These are phyloP conservation scores for Columba guinea DNA, from an alignment of 2,797 vertebrate genomes.

Conservation along the genomic window DNA sequence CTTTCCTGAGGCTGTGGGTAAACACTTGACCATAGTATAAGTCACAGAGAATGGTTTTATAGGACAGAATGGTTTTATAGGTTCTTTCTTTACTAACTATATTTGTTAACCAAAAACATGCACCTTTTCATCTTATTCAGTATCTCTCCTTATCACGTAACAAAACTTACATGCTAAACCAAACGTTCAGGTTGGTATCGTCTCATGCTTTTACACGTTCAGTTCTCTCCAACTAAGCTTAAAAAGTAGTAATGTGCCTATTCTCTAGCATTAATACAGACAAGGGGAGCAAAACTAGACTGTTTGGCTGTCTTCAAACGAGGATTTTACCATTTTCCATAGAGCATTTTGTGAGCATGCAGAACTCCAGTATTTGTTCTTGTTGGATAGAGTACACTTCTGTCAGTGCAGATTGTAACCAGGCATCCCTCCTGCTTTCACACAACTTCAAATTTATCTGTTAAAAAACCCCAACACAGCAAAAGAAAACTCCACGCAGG, in stretches of 20 bases:
- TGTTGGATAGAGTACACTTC: not conserved
- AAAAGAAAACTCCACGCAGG: slow-evolving; percentile 14
- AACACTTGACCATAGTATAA: not conserved
- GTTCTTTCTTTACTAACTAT: slow-evolving; percentile 1
- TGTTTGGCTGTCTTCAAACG: not conserved
- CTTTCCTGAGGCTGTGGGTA: not conserved
- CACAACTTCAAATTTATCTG: not conserved
- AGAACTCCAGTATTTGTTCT: not conserved
- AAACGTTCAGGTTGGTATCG: not conserved
- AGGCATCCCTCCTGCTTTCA: not conserved
- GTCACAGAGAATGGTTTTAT: not conserved
- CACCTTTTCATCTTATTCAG: not conserved
- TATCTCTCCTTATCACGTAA: not conserved
- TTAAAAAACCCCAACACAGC: not conserved
- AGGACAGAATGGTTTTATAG: not conserved
- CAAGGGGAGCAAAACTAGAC: not conserved
- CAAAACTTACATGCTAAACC: not conserved
- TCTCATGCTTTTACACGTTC: not conserved
- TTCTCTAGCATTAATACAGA: not conserved
- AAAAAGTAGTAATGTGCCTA: not conserved
- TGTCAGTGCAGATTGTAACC: not conserved
- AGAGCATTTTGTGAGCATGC: not conserved
- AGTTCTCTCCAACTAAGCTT: not conserved
- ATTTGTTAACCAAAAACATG: not conserved
- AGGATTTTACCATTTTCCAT: not conserved